phyloP scores from a whole-genome alignment of 2,888 invertebrate species.

The Eremobia ochroleuca region DNA sequence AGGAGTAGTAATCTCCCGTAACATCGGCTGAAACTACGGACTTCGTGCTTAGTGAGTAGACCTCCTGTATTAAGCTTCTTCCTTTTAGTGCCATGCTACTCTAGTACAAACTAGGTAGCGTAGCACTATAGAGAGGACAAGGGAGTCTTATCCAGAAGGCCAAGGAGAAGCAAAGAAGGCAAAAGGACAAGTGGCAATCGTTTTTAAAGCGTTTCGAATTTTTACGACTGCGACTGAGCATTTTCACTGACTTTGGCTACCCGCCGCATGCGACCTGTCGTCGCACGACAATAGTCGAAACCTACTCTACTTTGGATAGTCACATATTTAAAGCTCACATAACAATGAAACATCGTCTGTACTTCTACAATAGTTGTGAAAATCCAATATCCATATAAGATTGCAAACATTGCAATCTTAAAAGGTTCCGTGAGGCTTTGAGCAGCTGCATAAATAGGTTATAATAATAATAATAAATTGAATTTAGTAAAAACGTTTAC shows the following conservation, averaged over 20 bases:
- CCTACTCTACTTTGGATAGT: not conserved
- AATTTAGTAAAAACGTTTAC: no score
- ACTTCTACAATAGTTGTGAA: not conserved
- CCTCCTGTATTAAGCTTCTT: not conserved
- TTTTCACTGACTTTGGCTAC: not conserved
- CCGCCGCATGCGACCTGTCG: not conserved
- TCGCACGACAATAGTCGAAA: not conserved
- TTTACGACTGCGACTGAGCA: not conserved
- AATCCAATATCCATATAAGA: not conserved
- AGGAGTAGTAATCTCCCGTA: not conserved
- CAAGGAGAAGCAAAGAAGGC: no score
- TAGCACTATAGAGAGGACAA: not conserved
- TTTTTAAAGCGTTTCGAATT: not conserved
- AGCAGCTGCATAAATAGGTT: not conserved
- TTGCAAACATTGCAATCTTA: not conserved
- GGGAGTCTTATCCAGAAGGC: not conserved
- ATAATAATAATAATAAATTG: no score
- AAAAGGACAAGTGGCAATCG: not conserved
- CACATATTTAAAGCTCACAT: not conserved
- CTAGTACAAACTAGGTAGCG: not conserved
- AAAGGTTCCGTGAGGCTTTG: not conserved
- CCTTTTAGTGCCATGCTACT: not conserved
- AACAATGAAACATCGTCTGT: not conserved
- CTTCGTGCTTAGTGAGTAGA: not conserved
- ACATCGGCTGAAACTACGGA: not conserved